A percentile compares a stretch with the other conserved stretches of the same genome.
Conservation (phyloP, 2,888 invertebrate genomes). For the Polylopha cassiicola region DNA sequence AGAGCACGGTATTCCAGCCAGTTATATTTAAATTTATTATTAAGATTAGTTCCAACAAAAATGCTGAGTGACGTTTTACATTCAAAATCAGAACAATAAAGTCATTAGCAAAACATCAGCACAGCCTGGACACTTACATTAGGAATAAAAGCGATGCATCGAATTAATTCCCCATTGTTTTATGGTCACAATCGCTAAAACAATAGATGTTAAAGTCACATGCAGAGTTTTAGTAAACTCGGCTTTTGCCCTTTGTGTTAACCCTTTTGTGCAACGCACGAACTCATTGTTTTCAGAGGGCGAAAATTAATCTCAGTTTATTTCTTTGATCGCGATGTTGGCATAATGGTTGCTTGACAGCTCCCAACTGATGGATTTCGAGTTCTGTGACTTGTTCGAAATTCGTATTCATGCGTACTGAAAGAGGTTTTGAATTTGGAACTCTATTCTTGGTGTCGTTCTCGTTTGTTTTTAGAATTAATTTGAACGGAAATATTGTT, state of each 20-base stretch:
- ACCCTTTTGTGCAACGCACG: constrained; percentile 55
- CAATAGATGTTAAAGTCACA: constrained; percentile 67
- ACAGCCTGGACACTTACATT: too few relatives aligned
- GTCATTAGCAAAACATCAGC: too few relatives aligned
- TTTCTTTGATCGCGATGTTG: constrained; percentile 68
- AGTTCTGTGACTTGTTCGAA: constrained; percentile 26
- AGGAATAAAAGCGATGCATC: constrained; percentile 43
- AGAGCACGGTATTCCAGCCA: too few relatives aligned
- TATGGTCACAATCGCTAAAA: constrained; percentile 60
- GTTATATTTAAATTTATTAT: too few relatives aligned
- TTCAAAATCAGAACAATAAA: too few relatives aligned
- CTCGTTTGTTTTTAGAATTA: constrained; percentile 10
- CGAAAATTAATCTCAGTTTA: constrained; percentile 73
- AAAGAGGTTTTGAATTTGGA: constrained; percentile 15
- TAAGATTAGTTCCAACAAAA: too few relatives aligned
- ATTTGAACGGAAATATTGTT: background rate
- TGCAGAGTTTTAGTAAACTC: constrained; percentile 73
- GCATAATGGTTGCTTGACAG: constrained; percentile 62
- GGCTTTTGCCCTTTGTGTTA: constrained; percentile 52
- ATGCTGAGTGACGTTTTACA: too few relatives aligned
- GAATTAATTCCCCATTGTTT: constrained; percentile 66
- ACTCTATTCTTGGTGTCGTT: constrained; percentile 1
- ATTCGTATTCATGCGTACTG: constrained; percentile 21
- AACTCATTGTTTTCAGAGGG: constrained; percentile 61
- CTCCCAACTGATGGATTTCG: constrained; percentile 54